These are phyloP conservation scores for Triops longicaudatus DNA, from an alignment of 1,140 invertebrate genomes.

Conservation along the genomic window DNA sequence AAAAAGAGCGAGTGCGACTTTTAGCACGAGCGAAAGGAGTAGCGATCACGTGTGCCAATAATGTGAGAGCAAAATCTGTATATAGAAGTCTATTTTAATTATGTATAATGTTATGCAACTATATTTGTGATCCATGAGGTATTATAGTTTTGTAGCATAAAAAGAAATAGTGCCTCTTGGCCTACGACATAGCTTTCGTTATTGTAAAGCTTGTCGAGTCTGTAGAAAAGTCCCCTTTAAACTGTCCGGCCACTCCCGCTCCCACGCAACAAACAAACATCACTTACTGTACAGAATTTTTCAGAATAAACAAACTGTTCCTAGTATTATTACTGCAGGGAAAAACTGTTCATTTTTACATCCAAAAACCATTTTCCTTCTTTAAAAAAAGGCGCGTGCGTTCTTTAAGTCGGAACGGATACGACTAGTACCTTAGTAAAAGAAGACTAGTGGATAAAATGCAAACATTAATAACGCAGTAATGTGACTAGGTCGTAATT, in stretches of 20 bases:
- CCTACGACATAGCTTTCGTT: neutral
- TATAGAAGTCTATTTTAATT: neutral
- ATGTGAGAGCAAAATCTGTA: neutral
- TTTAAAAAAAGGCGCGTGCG: too few species aligned
- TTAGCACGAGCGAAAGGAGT: neutral
- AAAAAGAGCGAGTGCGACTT: neutral
- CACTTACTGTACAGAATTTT: conserved; percentile 11
- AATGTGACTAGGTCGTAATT: too few species aligned
- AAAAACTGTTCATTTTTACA: too few species aligned
- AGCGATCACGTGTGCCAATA: neutral
- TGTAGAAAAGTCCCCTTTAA: neutral
- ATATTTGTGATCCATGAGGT: neutral
- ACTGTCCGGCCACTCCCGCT: neutral
- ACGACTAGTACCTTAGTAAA: too few species aligned
- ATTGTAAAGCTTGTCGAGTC: neutral
- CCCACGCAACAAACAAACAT: neutral
- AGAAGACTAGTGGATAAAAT: too few species aligned
- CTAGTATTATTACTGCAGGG: neutral
- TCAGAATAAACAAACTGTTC: conserved; percentile 9
- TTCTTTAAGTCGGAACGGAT: too few species aligned
- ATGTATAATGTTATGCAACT: neutral
- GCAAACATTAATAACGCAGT: too few species aligned
- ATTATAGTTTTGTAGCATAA: neutral
- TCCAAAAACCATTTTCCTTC: too few species aligned
- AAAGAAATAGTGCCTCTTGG: neutral